Evolutionary conservation across 2,113 vertebrate species (phyloP).

Genomic region (Peucedramus taeniatus): DNA sequence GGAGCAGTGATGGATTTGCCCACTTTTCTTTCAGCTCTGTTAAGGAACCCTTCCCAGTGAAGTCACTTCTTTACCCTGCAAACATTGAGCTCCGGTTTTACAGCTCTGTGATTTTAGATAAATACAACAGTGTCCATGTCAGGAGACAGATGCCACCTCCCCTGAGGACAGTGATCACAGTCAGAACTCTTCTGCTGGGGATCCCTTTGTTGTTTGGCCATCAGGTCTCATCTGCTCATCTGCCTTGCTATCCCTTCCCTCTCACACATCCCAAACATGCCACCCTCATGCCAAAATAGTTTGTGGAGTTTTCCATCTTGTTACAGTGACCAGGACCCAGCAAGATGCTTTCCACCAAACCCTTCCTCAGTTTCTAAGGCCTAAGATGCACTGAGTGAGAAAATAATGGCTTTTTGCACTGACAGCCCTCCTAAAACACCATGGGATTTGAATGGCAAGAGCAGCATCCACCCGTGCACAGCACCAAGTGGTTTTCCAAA

Average conservation of each 20-base stretch:
- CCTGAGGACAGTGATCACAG: not conserved
- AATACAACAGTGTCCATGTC: not conserved
- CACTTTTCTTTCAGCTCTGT: not conserved
- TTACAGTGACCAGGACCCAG: not conserved
- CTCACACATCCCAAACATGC: accelerated
- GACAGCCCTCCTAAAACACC: not conserved
- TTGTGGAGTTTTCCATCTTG: not conserved
- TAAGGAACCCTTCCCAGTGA: not conserved
- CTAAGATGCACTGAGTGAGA: not conserved
- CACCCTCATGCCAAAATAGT: not conserved
- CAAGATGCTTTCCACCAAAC: not conserved
- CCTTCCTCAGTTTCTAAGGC: not conserved
- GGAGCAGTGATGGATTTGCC: not conserved
- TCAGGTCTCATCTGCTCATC: not conserved
- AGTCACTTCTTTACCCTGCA: conserved; percentile 31
- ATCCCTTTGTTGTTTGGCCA: not conserved
- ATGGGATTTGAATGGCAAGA: not conserved
- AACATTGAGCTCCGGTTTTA: not conserved
- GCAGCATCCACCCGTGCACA: not conserved
- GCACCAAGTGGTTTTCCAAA: not conserved
- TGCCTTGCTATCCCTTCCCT: not conserved
- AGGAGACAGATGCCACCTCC: not conserved
- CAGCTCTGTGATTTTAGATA: not conserved
- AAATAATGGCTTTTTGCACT: accelerated
- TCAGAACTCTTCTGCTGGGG: not conserved